A percentile compares a stretch with the other conserved stretches of the same genome.
Evolutionary conservation across 2,888 invertebrate genomes (phyloP).

Genomic region (Chymomyza amoena): DNA sequence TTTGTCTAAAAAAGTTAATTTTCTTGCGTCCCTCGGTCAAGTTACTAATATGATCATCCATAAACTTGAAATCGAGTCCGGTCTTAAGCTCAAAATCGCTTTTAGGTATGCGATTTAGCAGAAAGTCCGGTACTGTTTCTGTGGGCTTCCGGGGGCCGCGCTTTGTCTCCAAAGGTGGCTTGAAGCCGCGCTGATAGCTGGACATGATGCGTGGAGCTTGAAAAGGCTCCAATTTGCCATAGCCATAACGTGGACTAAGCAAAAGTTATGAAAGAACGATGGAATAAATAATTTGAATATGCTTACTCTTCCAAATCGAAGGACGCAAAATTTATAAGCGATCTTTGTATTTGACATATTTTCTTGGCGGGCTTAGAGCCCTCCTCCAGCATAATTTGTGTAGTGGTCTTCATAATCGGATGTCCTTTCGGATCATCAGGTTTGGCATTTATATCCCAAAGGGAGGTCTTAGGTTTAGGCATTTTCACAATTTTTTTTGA

Average conservation of each 20-base stretch:
- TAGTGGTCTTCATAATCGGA: conserved; percentile 47
- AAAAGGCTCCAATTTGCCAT: background rate
- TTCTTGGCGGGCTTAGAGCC: conserved; percentile 39
- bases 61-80: conserved; percentile 51
- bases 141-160: conserved; percentile 38
- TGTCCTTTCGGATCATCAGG: conserved; percentile 8
- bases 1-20: conserved; percentile 56
- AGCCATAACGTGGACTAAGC: conserved; percentile 51
- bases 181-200: conserved; percentile 33
- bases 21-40: conserved; percentile 49
- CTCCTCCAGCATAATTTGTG: conserved; percentile 57
- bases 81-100: conserved; percentile 55
- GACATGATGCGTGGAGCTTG: conserved; percentile 16
- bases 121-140: conserved; percentile 42
- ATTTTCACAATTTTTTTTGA: conserved; percentile 21
- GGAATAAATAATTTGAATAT: background rate
- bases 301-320: conserved; percentile 63
- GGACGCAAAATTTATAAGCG: conserved; percentile 57
- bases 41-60: conserved; percentile 57
- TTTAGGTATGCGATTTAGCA: conserved; percentile 58
- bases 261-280: background rate
- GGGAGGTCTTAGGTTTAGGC: conserved; percentile 39
- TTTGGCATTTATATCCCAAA: conserved; percentile 36
- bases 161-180: background rate
- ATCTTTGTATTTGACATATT: conserved; percentile 37